phyloP scores from a whole-genome alignment of 2,888 invertebrate species.

The Eurois occulta region DNA sequence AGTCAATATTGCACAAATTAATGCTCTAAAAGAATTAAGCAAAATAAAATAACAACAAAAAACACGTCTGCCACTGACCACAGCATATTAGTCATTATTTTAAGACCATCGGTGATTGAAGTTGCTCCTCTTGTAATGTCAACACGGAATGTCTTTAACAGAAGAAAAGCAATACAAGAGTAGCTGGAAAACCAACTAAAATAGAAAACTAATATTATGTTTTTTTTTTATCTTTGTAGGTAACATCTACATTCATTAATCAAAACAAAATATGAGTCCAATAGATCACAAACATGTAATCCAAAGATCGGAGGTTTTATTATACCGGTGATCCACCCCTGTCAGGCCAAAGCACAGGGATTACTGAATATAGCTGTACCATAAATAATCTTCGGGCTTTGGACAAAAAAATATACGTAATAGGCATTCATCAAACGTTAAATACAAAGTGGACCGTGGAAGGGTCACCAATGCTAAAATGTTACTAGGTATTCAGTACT shows the following conservation, averaged over 20 bases:
- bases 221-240: not conserved
- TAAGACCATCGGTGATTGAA: too few species aligned
- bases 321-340: slow-evolving; percentile 28
- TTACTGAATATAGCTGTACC: slow-evolving; percentile 31
- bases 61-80: too few species aligned
- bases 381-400: slow-evolving; percentile 34
- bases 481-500: too few species aligned
- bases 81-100: too few species aligned
- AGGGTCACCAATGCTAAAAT: too few species aligned
- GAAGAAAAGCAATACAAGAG: not conserved
- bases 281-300: slow-evolving; percentile 24
- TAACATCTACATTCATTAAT: not conserved
- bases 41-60: too few species aligned
- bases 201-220: not conserved
- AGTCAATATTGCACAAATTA: too few species aligned
- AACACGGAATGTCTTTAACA: not conserved
- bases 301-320: slow-evolving; percentile 21
- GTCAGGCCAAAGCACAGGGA: slow-evolving; percentile 34
- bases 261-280: slow-evolving; percentile 1
- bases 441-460: not conserved
- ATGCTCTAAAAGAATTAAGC: too few species aligned
- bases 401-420: slow-evolving; percentile 2
- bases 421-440: slow-evolving; percentile 16
- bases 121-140: too few species aligned
- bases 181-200: not conserved